Conservation (phyloP, 2,113 vertebrate genomes). For the Cichladusa arquata region DNA sequence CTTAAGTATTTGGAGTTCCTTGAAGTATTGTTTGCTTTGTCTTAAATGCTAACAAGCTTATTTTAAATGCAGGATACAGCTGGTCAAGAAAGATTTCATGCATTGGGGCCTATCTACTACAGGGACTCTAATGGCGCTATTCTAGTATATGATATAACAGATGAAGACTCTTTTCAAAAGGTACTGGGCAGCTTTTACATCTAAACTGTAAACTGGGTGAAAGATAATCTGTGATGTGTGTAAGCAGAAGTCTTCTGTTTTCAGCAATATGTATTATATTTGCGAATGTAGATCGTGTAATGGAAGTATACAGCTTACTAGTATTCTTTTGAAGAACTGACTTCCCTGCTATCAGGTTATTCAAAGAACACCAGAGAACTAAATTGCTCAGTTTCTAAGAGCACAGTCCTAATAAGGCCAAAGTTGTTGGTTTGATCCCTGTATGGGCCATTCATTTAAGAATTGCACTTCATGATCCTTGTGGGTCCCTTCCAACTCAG, state of each 20-base stretch:
- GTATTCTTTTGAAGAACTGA: background rate
- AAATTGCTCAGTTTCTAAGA: background rate
- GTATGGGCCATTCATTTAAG: background rate
- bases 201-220: background rate
- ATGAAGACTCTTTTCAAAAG: slow-evolving; percentile 99
- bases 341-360: background rate
- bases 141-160: slow-evolving; percentile 97
- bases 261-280: background rate
- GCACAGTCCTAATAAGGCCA: background rate
- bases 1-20: background rate
- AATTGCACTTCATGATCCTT: background rate
- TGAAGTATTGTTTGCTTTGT: background rate
- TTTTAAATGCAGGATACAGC: slow-evolving; percentile 89
- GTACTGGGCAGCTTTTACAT: slow-evolving; percentile 58
- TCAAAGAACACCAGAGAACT: background rate
- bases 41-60: background rate
- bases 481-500: background rate
- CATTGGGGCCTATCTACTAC: slow-evolving; percentile 98
- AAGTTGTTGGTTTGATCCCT: background rate
- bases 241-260: background rate
- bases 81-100: slow-evolving; percentile 97
- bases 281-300: background rate
- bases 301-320: background rate
- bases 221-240: background rate
- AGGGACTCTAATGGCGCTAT: slow-evolving; percentile 98